Evolutionary conservation across 2,888 invertebrate genomes (phyloP).

Genomic region (Branchellion lobata): DNA sequence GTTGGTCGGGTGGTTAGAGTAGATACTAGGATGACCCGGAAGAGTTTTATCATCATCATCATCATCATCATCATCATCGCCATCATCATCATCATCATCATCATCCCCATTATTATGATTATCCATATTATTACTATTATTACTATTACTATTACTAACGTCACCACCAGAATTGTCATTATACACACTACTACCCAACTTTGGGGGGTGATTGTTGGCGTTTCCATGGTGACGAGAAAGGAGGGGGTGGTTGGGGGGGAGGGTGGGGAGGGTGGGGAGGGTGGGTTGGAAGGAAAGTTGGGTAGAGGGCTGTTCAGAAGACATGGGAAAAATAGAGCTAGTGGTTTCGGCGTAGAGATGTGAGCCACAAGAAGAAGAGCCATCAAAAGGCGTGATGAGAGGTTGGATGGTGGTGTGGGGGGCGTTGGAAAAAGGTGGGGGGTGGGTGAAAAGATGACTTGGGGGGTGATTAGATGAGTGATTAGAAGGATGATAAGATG

Average conservation of each 20-base stretch:
- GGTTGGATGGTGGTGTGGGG: constrained; percentile 8
- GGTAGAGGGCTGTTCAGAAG: background rate
- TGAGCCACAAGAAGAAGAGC: constrained; percentile 18
- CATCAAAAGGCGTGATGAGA: constrained; percentile 16
- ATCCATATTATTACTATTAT: background rate
- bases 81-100: constrained; percentile 34
- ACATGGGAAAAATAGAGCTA: constrained; percentile 15
- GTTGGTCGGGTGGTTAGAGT: too few species aligned
- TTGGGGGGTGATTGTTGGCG: background rate
- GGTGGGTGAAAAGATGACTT: too few species aligned
- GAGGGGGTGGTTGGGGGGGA: background rate
- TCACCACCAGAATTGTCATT: too few species aligned
- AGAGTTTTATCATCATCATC: constrained; percentile 31
- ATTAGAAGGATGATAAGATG: too few species aligned
- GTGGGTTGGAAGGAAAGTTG: background rate
- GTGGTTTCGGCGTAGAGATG: constrained; percentile 39
- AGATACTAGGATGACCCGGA: too few species aligned
- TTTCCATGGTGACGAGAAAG: background rate
- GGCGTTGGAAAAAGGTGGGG: background rate
- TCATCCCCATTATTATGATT: constrained; percentile 37
- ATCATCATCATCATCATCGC: constrained; percentile 42
- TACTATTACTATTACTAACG: too few species aligned
- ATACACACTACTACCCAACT: too few species aligned
- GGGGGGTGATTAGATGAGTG: too few species aligned
- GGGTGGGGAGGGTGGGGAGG: background rate